Percentiles rank a stretch among this genome's conserved stretches.
These are phyloP conservation scores for Gymnocypris eckloni DNA, from an alignment of 2,797 vertebrate genomes.

Conservation along the genomic window DNA sequence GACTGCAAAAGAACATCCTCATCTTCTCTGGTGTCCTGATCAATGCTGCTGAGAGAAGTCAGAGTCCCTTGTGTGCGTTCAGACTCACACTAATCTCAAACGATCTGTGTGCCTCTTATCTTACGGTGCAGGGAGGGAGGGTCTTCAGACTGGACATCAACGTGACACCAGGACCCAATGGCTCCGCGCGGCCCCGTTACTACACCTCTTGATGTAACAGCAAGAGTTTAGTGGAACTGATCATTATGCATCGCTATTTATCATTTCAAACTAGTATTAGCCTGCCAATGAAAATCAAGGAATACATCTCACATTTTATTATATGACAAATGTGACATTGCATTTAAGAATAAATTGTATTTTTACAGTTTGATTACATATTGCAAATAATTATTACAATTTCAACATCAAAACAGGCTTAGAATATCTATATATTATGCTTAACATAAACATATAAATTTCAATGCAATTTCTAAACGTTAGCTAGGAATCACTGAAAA, in stretches of 20 bases:
- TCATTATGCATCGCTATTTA: constrained; percentile 19
- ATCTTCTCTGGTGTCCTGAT: constrained; percentile 6
- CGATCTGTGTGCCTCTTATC: constrained; percentile 46
- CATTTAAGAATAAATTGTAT: neutral
- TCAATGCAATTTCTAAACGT: neutral
- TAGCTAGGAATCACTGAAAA: neutral
- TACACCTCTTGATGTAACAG: constrained; percentile 30
- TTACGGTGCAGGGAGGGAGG: constrained; percentile 30
- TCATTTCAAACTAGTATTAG: neutral
- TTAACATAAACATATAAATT: neutral
- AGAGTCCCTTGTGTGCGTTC: constrained; percentile 63
- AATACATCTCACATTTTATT: neutral
- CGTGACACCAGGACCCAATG: constrained; percentile 25
- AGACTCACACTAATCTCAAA: constrained; percentile 63
- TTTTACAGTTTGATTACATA: neutral
- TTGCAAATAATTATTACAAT: neutral
- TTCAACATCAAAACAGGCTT: neutral
- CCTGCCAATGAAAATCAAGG: neutral
- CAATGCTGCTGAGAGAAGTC: neutral
- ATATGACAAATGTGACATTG: neutral
- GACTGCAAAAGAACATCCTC: constrained; percentile 25
- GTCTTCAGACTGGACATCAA: constrained; percentile 18
- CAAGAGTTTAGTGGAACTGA: neutral
- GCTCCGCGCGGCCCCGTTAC: constrained; percentile 9
- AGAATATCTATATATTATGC: neutral